Base-by-base conservation (phyloP, 2,113 vertebrate species). In the Deroptyus accipitrinus region DNA sequence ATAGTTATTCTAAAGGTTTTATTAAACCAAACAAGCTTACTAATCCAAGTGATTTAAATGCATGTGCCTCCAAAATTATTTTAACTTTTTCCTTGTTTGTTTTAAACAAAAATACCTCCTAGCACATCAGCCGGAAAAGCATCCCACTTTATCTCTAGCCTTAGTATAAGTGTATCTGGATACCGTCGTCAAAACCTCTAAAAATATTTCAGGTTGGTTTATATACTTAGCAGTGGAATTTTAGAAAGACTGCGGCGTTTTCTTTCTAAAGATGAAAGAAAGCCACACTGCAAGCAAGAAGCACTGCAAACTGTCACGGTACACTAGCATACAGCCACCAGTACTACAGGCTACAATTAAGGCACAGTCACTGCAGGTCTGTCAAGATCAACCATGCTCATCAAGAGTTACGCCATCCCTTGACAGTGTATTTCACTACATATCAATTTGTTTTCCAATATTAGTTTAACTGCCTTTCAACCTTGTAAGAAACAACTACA, bases 311-410 rank as follows among this genome's bases (percentile, higher is more conserved):
- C 19, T 23, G 18, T 7, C 14, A 41, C 55, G 78, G 48, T 51
- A 82, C 48, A 31, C 42, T 28, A 23, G 10, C 4, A 41, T 7
- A 39, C 0, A 0, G 44, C 18, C 48, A 73, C 31, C 41, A 46
- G 14, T 12, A 69, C 52, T 20, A 24, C 17, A 82, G 61, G 33
- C 62, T 78, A 39, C 30, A 88, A 30, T 19, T 51, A 75, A 68
- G 51, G 27, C 39, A 51, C 61, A 57, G 17, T 42, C 41, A 75
- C 0, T 25, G 24, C 72, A 85, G 10, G 31, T 39, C 17, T 79
- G 33, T 48, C 17, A 10, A 42, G 25, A 74, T 31, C 39, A 64
- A 33, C 33, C 49, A 1, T 1, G 11, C 33, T 70, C 27, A 42
- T 41, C 17, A 66, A 84, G n/a, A 78, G 64, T 51, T 64, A 68